Evolutionary conservation across 2,113 vertebrate genomes (phyloP), one percentile per base, ranked within the genome.

Genomic region (Seriola quinqueradiata): DNA sequence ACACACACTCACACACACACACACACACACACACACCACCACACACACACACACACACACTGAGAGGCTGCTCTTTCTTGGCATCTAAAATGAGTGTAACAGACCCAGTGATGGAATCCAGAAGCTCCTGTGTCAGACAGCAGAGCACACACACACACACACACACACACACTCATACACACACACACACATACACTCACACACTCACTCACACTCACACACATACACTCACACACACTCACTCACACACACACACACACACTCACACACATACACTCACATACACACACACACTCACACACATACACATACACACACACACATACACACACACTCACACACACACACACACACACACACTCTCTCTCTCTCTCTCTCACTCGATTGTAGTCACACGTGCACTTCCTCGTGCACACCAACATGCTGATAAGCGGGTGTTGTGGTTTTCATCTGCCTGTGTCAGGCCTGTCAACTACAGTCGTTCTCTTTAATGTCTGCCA

Each of bases 31-130:
- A 50, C 17, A 70, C n/a, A 40, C 17, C 40, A 40, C 32, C 46
- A 61, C 40, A 40, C 40, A 40, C 40, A 40, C 40, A 10, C 40
- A 50, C 17, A 70, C n/a, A 40, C 17, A 59, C 50, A 42, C 46
- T 54, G 52, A 19, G 50, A 63, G 57, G 4, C 66, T 66, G 44
- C 34, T 79, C 13, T 38, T 82, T 69, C 66, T 74, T 4, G n/a
- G n/a, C 55, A 76, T 78, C 87, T 84, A 72, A 84, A 74, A 70
- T 58, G n/a, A 80, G 54, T 60, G 46, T 7, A 64, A 74, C 68
- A 70, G 65, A 64, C 55, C 8, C 44, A 21, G 14, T 83, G 79
- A 83, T 85, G 61, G 70, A 79, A 70, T 87, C 82, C 88, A 87
- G 79, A 77, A 70, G 28, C 75, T 52, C n/a, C 12, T 16, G 61